Evolutionary conservation across 2,797 vertebrate genomes (phyloP).

Genomic region (Hybognathus amarus): DNA sequence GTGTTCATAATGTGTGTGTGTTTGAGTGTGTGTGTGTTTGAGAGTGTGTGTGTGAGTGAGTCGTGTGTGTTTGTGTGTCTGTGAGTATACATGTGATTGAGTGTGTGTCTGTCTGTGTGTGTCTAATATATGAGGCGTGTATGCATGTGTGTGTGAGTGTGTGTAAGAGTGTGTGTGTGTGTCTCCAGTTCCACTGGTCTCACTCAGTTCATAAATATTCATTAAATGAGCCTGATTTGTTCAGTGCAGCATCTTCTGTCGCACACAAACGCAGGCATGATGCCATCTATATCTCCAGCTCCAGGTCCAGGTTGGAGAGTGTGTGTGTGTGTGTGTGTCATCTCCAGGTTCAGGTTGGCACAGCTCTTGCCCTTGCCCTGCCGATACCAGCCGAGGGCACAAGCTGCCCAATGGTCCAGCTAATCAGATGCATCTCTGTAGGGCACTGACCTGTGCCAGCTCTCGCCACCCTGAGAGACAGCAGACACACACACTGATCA

Average conservation of each 20-base stretch:
- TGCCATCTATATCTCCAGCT: slow-evolving; percentile 12
- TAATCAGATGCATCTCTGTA: slow-evolving; percentile 80
- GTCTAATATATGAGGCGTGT: too few relatives aligned
- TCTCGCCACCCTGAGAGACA: slow-evolving; percentile 43
- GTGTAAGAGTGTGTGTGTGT: too few relatives aligned
- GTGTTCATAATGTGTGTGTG: background rate
- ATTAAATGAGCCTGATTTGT: background rate
- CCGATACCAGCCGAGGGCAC: slow-evolving; percentile 75
- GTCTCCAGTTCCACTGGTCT: too few relatives aligned
- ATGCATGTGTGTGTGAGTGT: too few relatives aligned
- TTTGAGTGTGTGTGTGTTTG: too few relatives aligned
- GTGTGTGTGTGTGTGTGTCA: too few relatives aligned
- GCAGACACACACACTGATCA: slow-evolving; percentile 8
- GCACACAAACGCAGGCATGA: slow-evolving; percentile 34
- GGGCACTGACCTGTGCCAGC: slow-evolving; percentile 60
- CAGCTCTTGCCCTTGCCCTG: slow-evolving; percentile 73
- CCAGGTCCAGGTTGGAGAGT: too few relatives aligned
- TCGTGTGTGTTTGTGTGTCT: too few relatives aligned
- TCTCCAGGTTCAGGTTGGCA: slow-evolving; percentile 63
- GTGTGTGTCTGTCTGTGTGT: background rate
- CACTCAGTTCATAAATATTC: background rate
- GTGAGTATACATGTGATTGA: too few relatives aligned
- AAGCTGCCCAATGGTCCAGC: slow-evolving; percentile 79
- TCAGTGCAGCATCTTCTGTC: background rate
- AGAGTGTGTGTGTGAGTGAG: too few relatives aligned